phyloP scores from a whole-genome alignment of 1,140 invertebrate genomes.

The Pantala flavescens region DNA sequence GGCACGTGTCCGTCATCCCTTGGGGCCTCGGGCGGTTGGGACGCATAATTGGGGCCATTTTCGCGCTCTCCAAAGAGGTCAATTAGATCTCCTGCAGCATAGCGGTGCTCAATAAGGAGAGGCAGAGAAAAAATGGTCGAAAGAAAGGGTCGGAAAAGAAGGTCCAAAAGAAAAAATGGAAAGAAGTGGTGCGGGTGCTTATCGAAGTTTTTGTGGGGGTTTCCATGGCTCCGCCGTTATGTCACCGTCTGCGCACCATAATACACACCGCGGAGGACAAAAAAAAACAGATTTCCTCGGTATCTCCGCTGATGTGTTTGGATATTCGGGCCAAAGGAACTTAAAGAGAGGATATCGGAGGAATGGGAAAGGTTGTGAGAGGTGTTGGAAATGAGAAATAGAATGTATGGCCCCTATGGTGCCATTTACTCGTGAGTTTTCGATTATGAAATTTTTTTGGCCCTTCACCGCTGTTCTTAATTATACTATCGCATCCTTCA shows the following conservation, averaged over 20 bases:
- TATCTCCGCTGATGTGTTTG: background rate
- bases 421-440: no score
- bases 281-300: background rate
- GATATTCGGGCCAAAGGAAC: background rate
- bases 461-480: no score
- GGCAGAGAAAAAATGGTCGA: background rate
- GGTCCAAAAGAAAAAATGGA: background rate
- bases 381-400: no score
- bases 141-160: constrained; percentile 1
- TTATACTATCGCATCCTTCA: no score
- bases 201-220: background rate
- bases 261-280: background rate
- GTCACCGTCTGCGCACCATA: background rate
- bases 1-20: no score
- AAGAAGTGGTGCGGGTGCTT: background rate
- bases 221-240: constrained; percentile 3
- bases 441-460: no score
- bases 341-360: no score
- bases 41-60: background rate
- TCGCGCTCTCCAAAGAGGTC: background rate
- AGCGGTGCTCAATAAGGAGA: background rate
- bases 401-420: no score
- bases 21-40: background rate
- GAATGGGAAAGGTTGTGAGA: no score
- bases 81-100: background rate